Evolutionary conservation across 2,113 vertebrate genomes (phyloP), one percentile per base, ranked within the genome.

Genomic region (Caranx melampygus): DNA sequence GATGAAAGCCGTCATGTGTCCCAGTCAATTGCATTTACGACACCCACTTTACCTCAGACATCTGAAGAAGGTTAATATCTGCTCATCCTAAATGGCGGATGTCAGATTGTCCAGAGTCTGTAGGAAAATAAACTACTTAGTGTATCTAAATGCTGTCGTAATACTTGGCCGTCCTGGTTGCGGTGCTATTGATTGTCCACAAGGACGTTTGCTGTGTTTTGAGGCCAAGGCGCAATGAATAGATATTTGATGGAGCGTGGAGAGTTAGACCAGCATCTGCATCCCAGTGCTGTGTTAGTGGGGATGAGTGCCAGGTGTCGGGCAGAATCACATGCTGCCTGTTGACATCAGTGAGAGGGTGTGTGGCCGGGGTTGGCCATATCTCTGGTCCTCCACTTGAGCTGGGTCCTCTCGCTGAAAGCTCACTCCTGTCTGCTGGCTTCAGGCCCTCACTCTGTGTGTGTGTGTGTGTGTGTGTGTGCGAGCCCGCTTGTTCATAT

Each of bases 291-390:
- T 81, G 84, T 82, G 84, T 93, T 84, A 79, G 78, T 65, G 72
- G 74, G 76, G 78, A 88, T 83, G 81, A 86, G 80, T 79, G 88
- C 75, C 80, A 68, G 80, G 84, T 59, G 69, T 65, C n/a, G 15
- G 79, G 75, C 52, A 35, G 70, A 33, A 66, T 91, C 90, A 78
- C 88, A 83, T 79, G 85, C 86, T 70, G 89, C 89, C 72, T 90
- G 90, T 91, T 92, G 92, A 93, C 91, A 93, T 90, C 89, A 90
- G 85, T 73, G 85, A 89, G 84, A 92, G 83, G 49, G 59, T 78
- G 81, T 66, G 3, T n/a, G 62, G 66, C 44, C 1, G 12, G 72
- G 66, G 81, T 78, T 87, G 85, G 85, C 79, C 73, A 89, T 88
- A 79, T 89, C 83, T 78, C 85, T 78, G 42, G 45, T 80, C 83